Conservation (phyloP, 2,888 invertebrate species). For the Agonopterix alstromeriana region DNA sequence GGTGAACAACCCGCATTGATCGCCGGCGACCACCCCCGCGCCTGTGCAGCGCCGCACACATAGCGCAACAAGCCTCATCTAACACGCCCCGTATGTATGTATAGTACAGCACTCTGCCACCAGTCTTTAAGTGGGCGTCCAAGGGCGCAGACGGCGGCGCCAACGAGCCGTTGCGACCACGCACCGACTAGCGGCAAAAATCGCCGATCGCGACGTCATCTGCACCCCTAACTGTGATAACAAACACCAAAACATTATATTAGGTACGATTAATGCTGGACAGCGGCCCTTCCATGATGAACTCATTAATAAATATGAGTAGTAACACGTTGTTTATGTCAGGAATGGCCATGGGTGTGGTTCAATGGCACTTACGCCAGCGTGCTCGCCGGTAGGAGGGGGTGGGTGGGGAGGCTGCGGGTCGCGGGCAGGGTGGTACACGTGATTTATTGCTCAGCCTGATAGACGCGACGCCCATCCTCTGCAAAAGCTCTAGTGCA, state of each 20-base stretch:
- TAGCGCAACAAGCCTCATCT: slow-evolving; percentile 37
- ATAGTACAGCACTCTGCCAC: slow-evolving; percentile 35
- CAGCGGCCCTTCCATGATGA: neutral
- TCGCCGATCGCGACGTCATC: slow-evolving; percentile 12
- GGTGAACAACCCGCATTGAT: slow-evolving; percentile 58
- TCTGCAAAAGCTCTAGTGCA: slow-evolving; percentile 7
- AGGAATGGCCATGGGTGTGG: slow-evolving; percentile 37
- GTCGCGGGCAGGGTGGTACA: slow-evolving; percentile 17
- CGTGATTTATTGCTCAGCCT: slow-evolving; percentile 23
- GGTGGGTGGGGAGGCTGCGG: slow-evolving; percentile 11
- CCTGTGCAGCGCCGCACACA: slow-evolving; percentile 30
- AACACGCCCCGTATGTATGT: slow-evolving; percentile 34
- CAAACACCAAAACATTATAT: slow-evolving; percentile 33
- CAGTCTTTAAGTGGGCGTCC: slow-evolving; percentile 56
- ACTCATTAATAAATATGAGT: neutral
- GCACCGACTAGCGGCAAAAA: slow-evolving; percentile 17
- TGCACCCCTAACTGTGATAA: slow-evolving; percentile 40
- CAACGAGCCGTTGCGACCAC: slow-evolving; percentile 31
- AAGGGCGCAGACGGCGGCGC: slow-evolving; percentile 52
- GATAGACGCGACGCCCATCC: slow-evolving; percentile 19
- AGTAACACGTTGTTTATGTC: slow-evolving; percentile 17
- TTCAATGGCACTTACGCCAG: slow-evolving; percentile 33
- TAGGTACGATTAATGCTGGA: slow-evolving; percentile 9
- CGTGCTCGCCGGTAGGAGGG: slow-evolving; percentile 18
- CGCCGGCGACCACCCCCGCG: slow-evolving; percentile 35